phyloP scores from a whole-genome alignment of 1,140 invertebrate genomes.

The Temnothorax longispinosus region DNA sequence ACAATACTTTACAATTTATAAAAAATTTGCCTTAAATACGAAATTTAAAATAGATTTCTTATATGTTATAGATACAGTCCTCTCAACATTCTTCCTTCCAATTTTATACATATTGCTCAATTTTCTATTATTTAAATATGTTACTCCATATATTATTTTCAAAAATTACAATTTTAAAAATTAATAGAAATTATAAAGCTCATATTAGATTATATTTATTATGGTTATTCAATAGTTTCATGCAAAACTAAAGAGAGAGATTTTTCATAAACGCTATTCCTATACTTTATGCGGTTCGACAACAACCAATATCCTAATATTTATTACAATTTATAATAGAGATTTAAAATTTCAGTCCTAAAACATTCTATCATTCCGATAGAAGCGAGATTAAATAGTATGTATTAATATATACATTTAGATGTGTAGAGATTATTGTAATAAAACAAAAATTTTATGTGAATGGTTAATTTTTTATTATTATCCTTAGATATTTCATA shows the following conservation, averaged over 20 bases:
- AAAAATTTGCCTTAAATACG: background rate
- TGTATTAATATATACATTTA: slow-evolving; percentile 10
- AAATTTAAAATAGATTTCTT: background rate
- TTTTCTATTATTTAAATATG: background rate
- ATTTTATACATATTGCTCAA: background rate
- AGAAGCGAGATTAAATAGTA: background rate
- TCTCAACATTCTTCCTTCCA: background rate
- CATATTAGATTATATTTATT: background rate
- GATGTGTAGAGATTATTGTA: slow-evolving; percentile 4
- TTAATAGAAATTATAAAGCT: background rate
- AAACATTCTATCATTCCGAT: background rate
- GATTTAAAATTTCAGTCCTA: background rate
- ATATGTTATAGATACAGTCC: background rate
- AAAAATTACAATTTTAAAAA: background rate
- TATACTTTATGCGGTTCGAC: background rate
- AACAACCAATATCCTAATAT: slow-evolving; percentile 45
- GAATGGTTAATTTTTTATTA: background rate
- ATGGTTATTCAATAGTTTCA: background rate
- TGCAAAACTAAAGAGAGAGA: background rate
- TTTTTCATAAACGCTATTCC: background rate
- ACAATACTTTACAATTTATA: background rate
- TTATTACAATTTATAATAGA: slow-evolving; percentile 29
- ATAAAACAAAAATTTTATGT: slow-evolving; percentile 3
- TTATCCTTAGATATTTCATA: background rate
- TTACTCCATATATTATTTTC: background rate